Evolutionary conservation across 2,888 invertebrate species (phyloP), one percentile per base, ranked within the genome.

Genomic region (Melipona bicolor): DNA sequence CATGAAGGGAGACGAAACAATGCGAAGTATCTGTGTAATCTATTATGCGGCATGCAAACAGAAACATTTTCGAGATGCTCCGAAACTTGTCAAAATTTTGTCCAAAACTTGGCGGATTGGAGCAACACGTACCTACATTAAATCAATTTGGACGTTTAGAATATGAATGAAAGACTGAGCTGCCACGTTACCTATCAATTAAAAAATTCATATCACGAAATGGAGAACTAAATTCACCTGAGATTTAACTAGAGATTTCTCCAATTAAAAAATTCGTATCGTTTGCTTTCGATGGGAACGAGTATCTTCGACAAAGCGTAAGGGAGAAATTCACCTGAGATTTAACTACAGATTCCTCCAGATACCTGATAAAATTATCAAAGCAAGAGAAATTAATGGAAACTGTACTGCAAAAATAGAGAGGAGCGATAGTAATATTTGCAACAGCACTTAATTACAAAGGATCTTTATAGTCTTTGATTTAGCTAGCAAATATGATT

Each of bases 401-500:
- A 74, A 83, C 79, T 77, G 76, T 68, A 80, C 65, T 61, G 72
- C 52, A 67, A 11, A 73, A 36, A 64, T 62, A 83, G 50, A 77
- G 76, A 43, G 72, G 36, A 56, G 56, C 24, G 19, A 49, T 32
- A 69, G 62, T 52, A 65, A 69, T 85, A 69, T 83, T 83, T 80
- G 78, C 88, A 74, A 65, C 69, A 77, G 77, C 68, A 77, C 84
- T 90, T 86, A 83, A 90, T 87, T 86, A 82, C 69, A 72, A 61
- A 75, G 64, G 79, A 59, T 73, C 81, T 72, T 85, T 85, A 75
- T 61, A 61, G 85, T 24, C 87, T 87, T 85, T 79, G 72, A 77
- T 56, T 69, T 43, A 32, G 6, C 11, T 56, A 79, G 69, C 61
- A 61, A 69, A 54, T 21, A 27, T 15, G 68, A 43, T 32, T 50